phyloP scores from a whole-genome alignment of 2,888 invertebrate genomes.

The Thereva unica region DNA sequence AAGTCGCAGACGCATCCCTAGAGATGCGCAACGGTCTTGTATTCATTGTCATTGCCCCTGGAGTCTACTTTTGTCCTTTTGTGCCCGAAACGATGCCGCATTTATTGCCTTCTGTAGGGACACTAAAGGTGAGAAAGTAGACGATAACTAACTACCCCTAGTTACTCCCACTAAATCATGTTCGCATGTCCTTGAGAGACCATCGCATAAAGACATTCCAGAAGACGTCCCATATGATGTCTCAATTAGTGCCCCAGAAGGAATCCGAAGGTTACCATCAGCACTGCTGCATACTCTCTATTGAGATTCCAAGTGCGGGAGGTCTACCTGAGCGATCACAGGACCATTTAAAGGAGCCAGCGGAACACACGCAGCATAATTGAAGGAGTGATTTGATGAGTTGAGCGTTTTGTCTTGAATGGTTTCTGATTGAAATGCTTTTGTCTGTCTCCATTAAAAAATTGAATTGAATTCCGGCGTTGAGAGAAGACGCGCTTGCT shows the following conservation, averaged over 20 bases:
- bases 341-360: neutral
- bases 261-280: conserved; percentile 23
- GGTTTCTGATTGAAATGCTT: conserved; percentile 23
- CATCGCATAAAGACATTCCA: conserved; percentile 23
- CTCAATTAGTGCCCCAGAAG: conserved; percentile 29
- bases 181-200: conserved; percentile 33
- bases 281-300: neutral
- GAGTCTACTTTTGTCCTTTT: conserved; percentile 17
- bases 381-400: conserved; percentile 23
- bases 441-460: conserved; percentile 22
- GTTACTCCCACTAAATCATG: conserved; percentile 35
- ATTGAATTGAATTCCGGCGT: conserved; percentile 24
- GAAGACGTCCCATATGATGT: conserved; percentile 22
- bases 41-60: conserved; percentile 12
- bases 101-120: conserved; percentile 19
- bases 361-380: conserved; percentile 1
- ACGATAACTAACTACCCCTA: conserved; percentile 33
- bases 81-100: conserved; percentile 25
- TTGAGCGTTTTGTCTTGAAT: conserved; percentile 21
- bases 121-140: conserved; percentile 32
- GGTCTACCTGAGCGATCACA: conserved; percentile 26
- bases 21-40: conserved; percentile 23
- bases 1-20: conserved; percentile 27
- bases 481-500: conserved; percentile 4
- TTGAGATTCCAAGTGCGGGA: conserved; percentile 27